Evolutionary conservation across 2,888 invertebrate genomes (phyloP).

Genomic region (Dilophus febrilis): DNA sequence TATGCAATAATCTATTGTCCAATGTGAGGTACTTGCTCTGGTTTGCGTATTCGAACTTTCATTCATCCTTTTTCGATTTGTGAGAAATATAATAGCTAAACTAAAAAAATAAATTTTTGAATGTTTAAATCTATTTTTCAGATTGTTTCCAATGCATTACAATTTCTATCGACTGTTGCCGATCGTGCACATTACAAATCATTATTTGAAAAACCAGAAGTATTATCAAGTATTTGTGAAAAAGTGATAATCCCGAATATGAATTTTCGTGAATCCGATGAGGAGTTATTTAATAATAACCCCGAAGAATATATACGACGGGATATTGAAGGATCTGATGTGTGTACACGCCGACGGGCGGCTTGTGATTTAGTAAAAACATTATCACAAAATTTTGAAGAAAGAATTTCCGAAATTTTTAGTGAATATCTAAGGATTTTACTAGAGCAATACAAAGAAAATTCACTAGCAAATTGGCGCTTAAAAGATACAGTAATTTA

Average conservation of each 20-base stretch:
- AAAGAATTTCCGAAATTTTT: conserved; percentile 73
- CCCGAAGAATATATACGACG: conserved; percentile 92
- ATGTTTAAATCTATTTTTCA: conserved; percentile 28
- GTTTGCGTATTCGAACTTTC: too few species aligned
- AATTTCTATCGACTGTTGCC: conserved; percentile 88
- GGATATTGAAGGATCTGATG: conserved; percentile 97
- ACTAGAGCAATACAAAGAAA: conserved; percentile 54
- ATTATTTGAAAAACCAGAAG: conserved; percentile 75
- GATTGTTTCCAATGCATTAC: conserved; percentile 90
- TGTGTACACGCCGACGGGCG: conserved; percentile 87
- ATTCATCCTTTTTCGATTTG: background rate
- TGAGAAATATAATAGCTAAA: background rate
- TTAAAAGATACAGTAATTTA: conserved; percentile 93
- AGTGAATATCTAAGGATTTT: conserved; percentile 64
- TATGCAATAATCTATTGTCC: too few species aligned
- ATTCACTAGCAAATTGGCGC: conserved; percentile 69
- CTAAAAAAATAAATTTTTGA: background rate
- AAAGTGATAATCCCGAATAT: conserved; percentile 98
- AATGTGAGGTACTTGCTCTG: too few species aligned
- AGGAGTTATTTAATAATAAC: conserved; percentile 94
- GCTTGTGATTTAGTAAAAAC: conserved; percentile 95
- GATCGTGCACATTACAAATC: conserved; percentile 74
- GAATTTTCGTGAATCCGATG: conserved; percentile 87
- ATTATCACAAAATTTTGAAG: conserved; percentile 73
- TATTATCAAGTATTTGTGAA: conserved; percentile 83